phyloP scores from a whole-genome alignment of 1,140 invertebrate genomes.

The Metaphire vulgaris region DNA sequence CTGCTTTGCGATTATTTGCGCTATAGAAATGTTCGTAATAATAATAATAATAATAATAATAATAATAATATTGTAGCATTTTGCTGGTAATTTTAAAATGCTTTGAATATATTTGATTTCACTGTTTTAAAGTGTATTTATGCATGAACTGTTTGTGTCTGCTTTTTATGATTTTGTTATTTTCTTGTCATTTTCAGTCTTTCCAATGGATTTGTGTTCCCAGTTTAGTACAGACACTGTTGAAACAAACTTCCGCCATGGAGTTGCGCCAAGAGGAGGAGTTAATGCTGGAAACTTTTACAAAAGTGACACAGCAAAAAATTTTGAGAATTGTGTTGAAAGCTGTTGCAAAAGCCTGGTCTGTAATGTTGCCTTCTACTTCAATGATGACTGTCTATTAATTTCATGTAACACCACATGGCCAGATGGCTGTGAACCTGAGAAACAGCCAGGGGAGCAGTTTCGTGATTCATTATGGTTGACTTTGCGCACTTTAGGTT shows the following conservation, averaged over 20 bases:
- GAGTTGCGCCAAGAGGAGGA: conserved; percentile 27
- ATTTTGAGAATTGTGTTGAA: conserved; percentile 62
- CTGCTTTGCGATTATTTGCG: no score
- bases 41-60: no score
- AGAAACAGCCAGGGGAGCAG: conserved; percentile 56
- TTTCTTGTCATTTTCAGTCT: not conserved
- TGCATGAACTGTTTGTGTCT: no score
- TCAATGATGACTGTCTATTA: conserved; percentile 63
- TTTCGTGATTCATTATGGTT: conserved; percentile 69
- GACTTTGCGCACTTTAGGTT: conserved; percentile 33
- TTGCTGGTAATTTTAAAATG: no score
- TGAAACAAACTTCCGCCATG: not conserved
- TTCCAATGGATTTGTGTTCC: not conserved
- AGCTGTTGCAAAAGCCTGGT: conserved; percentile 62
- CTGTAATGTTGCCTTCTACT: conserved; percentile 74
- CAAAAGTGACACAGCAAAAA: conserved; percentile 55
- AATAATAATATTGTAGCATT: no score
- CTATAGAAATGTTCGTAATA: no score
- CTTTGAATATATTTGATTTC: no score
- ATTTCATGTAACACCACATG: conserved; percentile 62
- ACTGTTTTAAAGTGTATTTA: no score
- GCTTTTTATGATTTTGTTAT: no score
- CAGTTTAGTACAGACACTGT: not conserved
- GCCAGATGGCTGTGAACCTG: conserved; percentile 59
- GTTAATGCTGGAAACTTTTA: conserved; percentile 34